phyloP scores from a whole-genome alignment of 2,888 invertebrate genomes.

The Tuberolachnus salignus region DNA sequence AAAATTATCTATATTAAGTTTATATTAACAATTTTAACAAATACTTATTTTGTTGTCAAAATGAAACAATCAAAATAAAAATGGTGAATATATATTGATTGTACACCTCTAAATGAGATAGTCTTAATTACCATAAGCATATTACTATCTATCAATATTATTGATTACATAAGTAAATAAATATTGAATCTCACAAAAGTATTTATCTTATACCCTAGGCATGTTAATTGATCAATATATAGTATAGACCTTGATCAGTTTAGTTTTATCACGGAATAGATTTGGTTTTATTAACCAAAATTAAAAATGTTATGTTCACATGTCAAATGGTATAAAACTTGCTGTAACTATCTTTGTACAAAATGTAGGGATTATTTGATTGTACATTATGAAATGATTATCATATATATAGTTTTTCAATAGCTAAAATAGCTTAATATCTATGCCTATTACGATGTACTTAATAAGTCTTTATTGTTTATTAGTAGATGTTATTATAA shows the following conservation, averaged over 20 bases:
- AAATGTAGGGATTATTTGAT: constrained; percentile 14
- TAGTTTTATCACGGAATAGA: constrained; percentile 2
- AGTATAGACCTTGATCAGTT: constrained; percentile 1
- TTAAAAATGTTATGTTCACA: constrained; percentile 19
- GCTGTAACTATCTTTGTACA: background rate
- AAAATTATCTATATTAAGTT: too few relatives aligned
- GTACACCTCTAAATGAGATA: background rate
- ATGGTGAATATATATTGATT: constrained; percentile 9
- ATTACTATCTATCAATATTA: constrained; percentile 15
- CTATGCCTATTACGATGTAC: background rate
- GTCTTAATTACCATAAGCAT: background rate
- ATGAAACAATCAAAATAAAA: background rate
- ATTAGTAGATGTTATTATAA: constrained; percentile 19
- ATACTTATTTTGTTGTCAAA: too few relatives aligned
- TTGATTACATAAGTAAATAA: background rate
- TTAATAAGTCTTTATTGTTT: background rate
- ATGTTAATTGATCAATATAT: background rate
- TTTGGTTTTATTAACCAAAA: too few relatives aligned
- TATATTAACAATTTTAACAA: too few relatives aligned
- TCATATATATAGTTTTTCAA: background rate
- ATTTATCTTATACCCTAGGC: background rate
- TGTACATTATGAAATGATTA: constrained; percentile 26
- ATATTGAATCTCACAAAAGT: constrained; percentile 10
- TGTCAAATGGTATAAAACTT: background rate
- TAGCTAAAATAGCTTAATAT: background rate